A percentile compares a stretch with the other conserved stretches of the same genome.
phyloP scores from a whole-genome alignment of 2,113 vertebrate genomes.

The Narcine bancroftii region DNA sequence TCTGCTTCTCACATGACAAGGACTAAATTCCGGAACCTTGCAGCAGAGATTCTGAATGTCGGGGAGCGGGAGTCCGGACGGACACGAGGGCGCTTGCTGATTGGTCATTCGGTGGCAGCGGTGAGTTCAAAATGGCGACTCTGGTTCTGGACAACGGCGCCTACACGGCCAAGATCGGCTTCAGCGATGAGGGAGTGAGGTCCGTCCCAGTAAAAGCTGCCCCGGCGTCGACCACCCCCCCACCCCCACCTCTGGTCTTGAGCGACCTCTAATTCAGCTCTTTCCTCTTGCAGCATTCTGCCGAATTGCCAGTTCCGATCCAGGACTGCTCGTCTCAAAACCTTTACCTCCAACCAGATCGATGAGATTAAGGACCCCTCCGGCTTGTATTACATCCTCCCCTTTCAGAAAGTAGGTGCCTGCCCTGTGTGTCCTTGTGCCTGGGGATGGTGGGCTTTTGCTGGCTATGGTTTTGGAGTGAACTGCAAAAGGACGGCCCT shows the following conservation, averaged over 20 bases:
- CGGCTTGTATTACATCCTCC: slow-evolving; percentile 92
- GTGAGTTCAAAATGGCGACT: slow-evolving; percentile 68
- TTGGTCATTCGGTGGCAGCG: not conserved
- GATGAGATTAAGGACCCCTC: slow-evolving; percentile 98
- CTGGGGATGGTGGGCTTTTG: not conserved
- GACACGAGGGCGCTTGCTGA: not conserved
- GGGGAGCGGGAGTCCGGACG: not conserved
- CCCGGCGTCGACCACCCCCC: not conserved
- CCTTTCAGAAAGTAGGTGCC: slow-evolving; percentile 82
- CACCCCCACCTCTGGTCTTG: too few relatives aligned
- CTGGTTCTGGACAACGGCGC: slow-evolving; percentile 91
- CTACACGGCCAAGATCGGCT: slow-evolving; percentile 85
- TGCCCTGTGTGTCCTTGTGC: not conserved
- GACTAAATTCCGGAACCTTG: not conserved
- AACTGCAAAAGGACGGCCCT: too few relatives aligned
- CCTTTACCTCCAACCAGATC: slow-evolving; percentile 91
- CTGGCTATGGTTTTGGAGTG: too few relatives aligned
- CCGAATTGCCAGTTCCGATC: slow-evolving; percentile 96
- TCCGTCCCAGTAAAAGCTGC: slow-evolving; percentile 41
- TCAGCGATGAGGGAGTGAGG: slow-evolving; percentile 81
- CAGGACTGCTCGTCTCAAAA: slow-evolving; percentile 91
- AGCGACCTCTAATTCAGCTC: not conserved
- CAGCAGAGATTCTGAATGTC: not conserved
- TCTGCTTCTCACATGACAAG: too few relatives aligned
- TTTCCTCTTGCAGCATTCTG: slow-evolving; percentile 69